A percentile compares a stretch with the other conserved stretches of the same genome.
phyloP scores from a whole-genome alignment of 1,140 invertebrate species.

The Drosophila novamexicana region DNA sequence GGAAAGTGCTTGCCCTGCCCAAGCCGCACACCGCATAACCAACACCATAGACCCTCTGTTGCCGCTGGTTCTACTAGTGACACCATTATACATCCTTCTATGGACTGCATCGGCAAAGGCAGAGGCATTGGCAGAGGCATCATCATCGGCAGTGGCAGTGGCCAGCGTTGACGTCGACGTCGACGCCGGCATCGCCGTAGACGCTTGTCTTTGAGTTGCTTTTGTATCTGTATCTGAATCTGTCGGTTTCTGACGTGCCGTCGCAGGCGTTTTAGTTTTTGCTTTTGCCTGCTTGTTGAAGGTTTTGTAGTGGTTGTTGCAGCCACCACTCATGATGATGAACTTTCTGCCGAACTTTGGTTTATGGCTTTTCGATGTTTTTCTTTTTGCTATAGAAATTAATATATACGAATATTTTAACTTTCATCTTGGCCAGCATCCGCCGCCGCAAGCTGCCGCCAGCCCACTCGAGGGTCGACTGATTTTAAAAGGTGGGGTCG shows the following conservation, averaged over 20 bases:
- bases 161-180: constrained; percentile 1
- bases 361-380: constrained; percentile 59
- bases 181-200: constrained; percentile 11
- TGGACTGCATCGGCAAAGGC: constrained; percentile 24
- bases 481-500: background rate
- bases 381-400: constrained; percentile 48
- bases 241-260: constrained; percentile 48
- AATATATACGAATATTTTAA: constrained; percentile 64
- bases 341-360: constrained; percentile 61
- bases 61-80: constrained; percentile 36
- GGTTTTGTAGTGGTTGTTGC: constrained; percentile 47
- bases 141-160: background rate
- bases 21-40: constrained; percentile 13
- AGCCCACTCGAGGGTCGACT: constrained; percentile 11
- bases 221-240: constrained; percentile 46
- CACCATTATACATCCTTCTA: constrained; percentile 47
- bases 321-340: constrained; percentile 58
- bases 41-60: constrained; percentile 26
- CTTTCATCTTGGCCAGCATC: constrained; percentile 47
- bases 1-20: constrained; percentile 46
- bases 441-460: constrained; percentile 35
- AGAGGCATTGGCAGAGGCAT: background rate
- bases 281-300: constrained; percentile 28
- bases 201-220: constrained; percentile 29
- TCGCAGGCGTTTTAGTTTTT: constrained; percentile 34